A percentile compares a stretch with the other conserved stretches of the same genome.
Conservation (phyloP, 2,797 vertebrate genomes). For the Rhadinocentrus ornatus region DNA sequence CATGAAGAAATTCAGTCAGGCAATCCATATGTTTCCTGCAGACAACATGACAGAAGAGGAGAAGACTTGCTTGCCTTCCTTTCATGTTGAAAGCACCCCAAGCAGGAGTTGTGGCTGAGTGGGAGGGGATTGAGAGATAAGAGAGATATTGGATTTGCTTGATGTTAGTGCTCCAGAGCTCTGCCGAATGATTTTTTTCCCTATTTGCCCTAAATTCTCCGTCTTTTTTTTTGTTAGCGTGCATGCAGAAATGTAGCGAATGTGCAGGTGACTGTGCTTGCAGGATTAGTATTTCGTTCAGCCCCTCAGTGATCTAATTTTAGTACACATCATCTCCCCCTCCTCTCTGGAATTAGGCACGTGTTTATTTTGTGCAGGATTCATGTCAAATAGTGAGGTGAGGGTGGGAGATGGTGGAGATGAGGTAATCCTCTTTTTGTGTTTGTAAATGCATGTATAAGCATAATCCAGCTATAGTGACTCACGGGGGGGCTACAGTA, state of each 20-base stretch:
- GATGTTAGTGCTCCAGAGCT: constrained; percentile 58
- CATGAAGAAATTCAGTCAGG: constrained; percentile 46
- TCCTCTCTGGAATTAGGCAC: constrained; percentile 34
- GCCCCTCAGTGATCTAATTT: constrained; percentile 78
- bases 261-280: constrained; percentile 71
- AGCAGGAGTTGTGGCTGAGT: constrained; percentile 71
- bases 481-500: constrained; percentile 48
- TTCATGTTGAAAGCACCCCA: constrained; percentile 63
- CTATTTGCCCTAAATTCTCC: constrained; percentile 71
- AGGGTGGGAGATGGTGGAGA: constrained; percentile 65
- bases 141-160: constrained; percentile 73
- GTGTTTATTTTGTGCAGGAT: constrained; percentile 73
- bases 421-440: constrained; percentile 79
- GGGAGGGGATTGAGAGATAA: constrained; percentile 79
- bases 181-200: constrained; percentile 59
- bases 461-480: constrained; percentile 68
- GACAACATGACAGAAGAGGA: constrained; percentile 47
- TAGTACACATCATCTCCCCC: constrained; percentile 60
- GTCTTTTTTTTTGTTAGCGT: constrained; percentile 59
- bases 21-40: constrained; percentile 58
- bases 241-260: constrained; percentile 58
- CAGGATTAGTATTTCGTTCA: constrained; percentile 70
- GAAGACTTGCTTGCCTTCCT: constrained; percentile 50
- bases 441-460: constrained; percentile 59
- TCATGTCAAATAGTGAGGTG: constrained; percentile 75